Evolutionary conservation across 2,888 invertebrate species (phyloP), one percentile per base, ranked within the genome.

Genomic region (Muscina levida): DNA sequence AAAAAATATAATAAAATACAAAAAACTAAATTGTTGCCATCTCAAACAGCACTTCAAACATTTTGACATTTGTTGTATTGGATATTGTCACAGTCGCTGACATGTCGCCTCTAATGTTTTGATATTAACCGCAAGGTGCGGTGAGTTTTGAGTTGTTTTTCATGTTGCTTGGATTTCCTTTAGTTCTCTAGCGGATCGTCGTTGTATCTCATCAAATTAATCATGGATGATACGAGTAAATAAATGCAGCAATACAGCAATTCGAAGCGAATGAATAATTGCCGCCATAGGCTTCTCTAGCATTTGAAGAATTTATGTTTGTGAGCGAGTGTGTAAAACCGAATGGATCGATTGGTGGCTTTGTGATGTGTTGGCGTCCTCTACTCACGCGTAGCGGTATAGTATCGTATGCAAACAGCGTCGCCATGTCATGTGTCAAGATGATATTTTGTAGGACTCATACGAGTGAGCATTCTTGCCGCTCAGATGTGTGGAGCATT

Each of bases 341-440:
- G 53, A 26, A 17, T 3, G 46, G 65, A 65, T 57, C 51, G 22
- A 11, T 51, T 17, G 59, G 51, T 53, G 44, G 56, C 59, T 65
- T 62, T 57, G 13, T n/a, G 51, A 66, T 68, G 72, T 3, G 31
- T 51, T 53, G 53, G 53, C 37, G 51, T 37, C 39, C 46, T 13
- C 59, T 62, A 42, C 11, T 22, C 42, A 31, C 4, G 66, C 17
- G 57, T 26, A 42, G 19, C 44, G 2, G 13, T n/a, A 70, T 31
- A 31, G 26, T 77, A 68, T 62, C 31, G 72, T 82, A 84, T 83
- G 83, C 84, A 83, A 83, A 82, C 81, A 78, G 39, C 72, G 82
- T 84, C 80, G 79, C 80, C 82, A 79, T 83, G 84, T 83, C 84
- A 84, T 79, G 82, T 84, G 84, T 84, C 83, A 83, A 70, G 74